Evolutionary conservation across 1,140 invertebrate genomes (phyloP).

Genomic region (Teleogryllus occipitalis): DNA sequence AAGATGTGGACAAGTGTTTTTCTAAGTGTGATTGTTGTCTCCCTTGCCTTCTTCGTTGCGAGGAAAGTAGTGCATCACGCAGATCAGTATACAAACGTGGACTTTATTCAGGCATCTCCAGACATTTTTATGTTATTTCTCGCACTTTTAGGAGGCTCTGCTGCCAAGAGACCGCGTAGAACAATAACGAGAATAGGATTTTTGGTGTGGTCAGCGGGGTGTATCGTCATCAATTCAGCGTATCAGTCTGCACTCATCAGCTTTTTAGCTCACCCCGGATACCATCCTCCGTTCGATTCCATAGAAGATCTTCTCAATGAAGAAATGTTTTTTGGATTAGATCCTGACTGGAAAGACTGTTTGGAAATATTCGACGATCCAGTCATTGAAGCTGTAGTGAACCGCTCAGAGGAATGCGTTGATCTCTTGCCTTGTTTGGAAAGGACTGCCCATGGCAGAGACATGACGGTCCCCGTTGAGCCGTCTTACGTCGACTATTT

Average conservation of each 20-base stretch:
- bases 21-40: neutral
- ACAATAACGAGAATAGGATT: neutral
- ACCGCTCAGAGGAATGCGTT: neutral
- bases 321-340: neutral
- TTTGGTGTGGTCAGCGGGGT: neutral
- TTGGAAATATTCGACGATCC: neutral
- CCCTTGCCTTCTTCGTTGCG: neutral
- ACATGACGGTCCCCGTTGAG: neutral
- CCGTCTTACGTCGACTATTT: neutral
- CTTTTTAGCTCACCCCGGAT: neutral
- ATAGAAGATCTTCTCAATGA: neutral
- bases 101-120: neutral
- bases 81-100: neutral
- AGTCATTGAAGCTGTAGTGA: neutral
- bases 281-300: neutral
- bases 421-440: neutral
- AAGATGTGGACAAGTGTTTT: neutral
- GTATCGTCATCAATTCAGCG: neutral
- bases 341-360: neutral
- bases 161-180: neutral
- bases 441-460: neutral
- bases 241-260: neutral
- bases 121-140: neutral
- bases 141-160: neutral
- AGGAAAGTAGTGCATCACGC: neutral